phyloP scores from a whole-genome alignment of 2,113 vertebrate species.

The Pluvianellus socialis region DNA sequence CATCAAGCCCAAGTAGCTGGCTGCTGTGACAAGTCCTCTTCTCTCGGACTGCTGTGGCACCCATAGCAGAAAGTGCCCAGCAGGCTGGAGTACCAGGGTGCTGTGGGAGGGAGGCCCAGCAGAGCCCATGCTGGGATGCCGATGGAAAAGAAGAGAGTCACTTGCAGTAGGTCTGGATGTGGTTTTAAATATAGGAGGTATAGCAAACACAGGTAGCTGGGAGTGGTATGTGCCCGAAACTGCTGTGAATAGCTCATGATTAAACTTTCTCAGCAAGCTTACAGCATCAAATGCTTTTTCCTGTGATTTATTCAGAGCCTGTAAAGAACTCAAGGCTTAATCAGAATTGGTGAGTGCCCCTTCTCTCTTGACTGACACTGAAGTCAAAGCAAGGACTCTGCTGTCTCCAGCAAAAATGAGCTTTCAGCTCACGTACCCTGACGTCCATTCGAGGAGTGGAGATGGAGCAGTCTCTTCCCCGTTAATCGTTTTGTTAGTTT shows the following conservation, averaged over 20 bases:
- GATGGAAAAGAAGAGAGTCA: neutral
- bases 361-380: neutral
- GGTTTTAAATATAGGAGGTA: neutral
- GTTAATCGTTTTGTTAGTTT: neutral
- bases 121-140: neutral
- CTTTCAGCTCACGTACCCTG: neutral
- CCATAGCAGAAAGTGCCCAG: neutral
- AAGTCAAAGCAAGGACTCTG: neutral
- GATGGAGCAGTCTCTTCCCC: neutral
- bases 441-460: neutral
- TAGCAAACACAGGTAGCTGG: neutral
- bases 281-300: neutral
- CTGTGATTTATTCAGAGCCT: conserved; percentile 3
- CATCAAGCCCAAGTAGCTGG: neutral
- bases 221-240: neutral
- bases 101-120: neutral
- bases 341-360: neutral
- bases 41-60: neutral
- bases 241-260: neutral
- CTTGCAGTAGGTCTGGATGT: neutral
- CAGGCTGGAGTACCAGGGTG: neutral
- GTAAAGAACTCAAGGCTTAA: neutral
- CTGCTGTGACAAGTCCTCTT: neutral
- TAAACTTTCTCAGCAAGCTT: neutral
- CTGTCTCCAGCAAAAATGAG: neutral